Conservation (phyloP, 1,140 invertebrate species). For the Spodoptera litura region DNA sequence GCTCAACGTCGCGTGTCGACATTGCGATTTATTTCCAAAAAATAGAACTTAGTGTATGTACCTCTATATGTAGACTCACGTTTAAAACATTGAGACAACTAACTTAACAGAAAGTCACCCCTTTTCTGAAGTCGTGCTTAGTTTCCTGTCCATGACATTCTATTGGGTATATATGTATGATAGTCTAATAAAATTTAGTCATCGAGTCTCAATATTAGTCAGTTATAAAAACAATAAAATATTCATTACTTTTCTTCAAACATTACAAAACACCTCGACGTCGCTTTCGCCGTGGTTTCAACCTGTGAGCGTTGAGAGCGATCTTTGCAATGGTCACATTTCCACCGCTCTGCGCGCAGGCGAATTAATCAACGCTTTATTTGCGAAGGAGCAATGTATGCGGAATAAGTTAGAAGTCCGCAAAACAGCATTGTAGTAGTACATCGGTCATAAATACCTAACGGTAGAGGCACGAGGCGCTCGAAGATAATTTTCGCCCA, state of each 20-base stretch:
- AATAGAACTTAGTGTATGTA: no score
- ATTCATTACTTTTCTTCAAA: conserved; percentile 14
- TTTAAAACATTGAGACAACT: not conserved
- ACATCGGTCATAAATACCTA: conserved; percentile 34
- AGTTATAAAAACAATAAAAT: conserved; percentile 29
- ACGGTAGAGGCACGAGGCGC: conserved; percentile 20
- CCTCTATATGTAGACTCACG: not conserved
- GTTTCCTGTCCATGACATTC: no score
- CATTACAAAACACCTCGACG: not conserved
- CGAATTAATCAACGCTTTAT: not conserved
- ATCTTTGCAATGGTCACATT: not conserved
- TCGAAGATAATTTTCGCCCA: conserved; percentile 33
- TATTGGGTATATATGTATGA: not conserved
- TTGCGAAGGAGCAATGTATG: conserved; percentile 26
- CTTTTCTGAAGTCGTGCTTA: no score
- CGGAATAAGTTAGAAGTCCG: not conserved
- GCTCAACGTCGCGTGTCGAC: not conserved
- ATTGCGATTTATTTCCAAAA: not conserved
- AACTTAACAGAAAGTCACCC: no score
- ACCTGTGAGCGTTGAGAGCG: not conserved
- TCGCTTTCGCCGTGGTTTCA: conserved; percentile 17
- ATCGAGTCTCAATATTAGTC: not conserved
- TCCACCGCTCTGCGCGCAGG: not conserved
- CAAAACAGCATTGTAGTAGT: conserved; percentile 34
- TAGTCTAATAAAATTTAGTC: not conserved